Base-by-base conservation (phyloP, 2,888 invertebrate genomes). In the Ommatoiulus sabulosus region DNA sequence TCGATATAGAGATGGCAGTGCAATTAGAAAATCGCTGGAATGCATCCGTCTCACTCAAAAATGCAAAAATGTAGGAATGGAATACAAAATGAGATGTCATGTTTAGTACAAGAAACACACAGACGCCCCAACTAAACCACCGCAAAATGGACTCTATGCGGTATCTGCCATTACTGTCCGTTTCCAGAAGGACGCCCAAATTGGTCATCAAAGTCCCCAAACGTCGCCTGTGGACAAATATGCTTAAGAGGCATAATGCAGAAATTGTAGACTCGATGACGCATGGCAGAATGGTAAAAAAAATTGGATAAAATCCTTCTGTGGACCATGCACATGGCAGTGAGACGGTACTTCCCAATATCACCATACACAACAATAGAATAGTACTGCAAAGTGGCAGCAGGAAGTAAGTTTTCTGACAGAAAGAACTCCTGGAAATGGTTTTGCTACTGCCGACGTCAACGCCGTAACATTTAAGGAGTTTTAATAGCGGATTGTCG, bases 281-380 rank as follows among this genome's bases (percentile, higher is more conserved):
- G 4, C n/a, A 5, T 63, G 63, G 4, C 17, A 63, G 7, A 63
- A 63, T 63, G 63, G 63, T 63, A n/a, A 63, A 63, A 63, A 63
- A 63, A n/a, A 63, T 10, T 2, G 63, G 63, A 20, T 63, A 63
- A 63, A 63, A 63, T 17, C 20, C 63, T n/a, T 63, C 63, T 17
- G 63, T 63, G 20, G n/a, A n/a, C 63, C n/a, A 63, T 63, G 63
- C 63, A 63, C 63, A 63, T 63, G 63, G 63, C 20, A 63, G n/a
- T n/a, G 20, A n/a, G n/a, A 63, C n/a, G n/a, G 63, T 63, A n/a
- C 3, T 3, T 4, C n/a, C 12, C 63, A 17, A 3, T 20, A n/a
- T 63, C n/a, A 63, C n/a, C n/a, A 7, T n/a, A 63, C 63, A 63
- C 63, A 63, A 5, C 4, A 63, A n/a, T 0, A 63, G n/a, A 63